These are phyloP conservation scores for Sycon ciliatum DNA, from an alignment of 37 sponge, comb jelly and placozoan genomes.

Conservation along the genomic window DNA sequence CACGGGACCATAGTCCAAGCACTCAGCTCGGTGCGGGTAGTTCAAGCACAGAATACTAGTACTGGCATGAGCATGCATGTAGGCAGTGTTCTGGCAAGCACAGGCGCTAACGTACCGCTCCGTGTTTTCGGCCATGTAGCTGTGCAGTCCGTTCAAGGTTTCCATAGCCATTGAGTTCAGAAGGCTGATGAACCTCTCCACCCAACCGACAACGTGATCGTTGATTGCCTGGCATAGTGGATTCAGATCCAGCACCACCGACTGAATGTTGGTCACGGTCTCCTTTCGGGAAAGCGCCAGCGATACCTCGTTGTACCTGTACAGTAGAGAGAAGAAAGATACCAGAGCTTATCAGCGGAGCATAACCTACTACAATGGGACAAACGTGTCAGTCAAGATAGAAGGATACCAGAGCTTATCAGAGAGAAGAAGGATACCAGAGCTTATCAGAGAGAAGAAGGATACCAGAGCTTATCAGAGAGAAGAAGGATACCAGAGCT, in stretches of 20 bases:
- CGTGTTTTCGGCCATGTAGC: constrained; percentile 53
- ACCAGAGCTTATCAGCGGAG: neutral
- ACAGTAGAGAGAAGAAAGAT: neutral
- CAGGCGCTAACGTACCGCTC: constrained; percentile 35
- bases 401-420: too few relatives aligned
- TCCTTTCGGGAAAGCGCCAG: constrained; percentile 85
- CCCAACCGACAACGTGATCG: constrained; percentile 87
- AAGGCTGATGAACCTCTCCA: constrained; percentile 72
- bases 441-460: too few relatives aligned
- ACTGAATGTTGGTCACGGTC: constrained; percentile 80
- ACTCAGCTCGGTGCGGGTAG: too few relatives aligned
- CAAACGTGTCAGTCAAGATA: too few relatives aligned
- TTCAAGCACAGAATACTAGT: too few relatives aligned
- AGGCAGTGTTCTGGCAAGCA: too few relatives aligned
- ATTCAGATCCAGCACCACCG: constrained; percentile 90
- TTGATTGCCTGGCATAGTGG: constrained; percentile 80
- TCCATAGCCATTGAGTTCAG: constrained; percentile 80
- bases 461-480: too few relatives aligned
- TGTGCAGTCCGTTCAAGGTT: constrained; percentile 49
- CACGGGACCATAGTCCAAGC: neutral
- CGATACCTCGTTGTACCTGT: constrained; percentile 65
- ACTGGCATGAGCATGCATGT: too few relatives aligned
- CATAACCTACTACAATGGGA: neutral
- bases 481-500: too few relatives aligned
- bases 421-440: too few relatives aligned